Conservation (phyloP, 1,140 invertebrate genomes). For the Drosophila subpulchrella region DNA sequence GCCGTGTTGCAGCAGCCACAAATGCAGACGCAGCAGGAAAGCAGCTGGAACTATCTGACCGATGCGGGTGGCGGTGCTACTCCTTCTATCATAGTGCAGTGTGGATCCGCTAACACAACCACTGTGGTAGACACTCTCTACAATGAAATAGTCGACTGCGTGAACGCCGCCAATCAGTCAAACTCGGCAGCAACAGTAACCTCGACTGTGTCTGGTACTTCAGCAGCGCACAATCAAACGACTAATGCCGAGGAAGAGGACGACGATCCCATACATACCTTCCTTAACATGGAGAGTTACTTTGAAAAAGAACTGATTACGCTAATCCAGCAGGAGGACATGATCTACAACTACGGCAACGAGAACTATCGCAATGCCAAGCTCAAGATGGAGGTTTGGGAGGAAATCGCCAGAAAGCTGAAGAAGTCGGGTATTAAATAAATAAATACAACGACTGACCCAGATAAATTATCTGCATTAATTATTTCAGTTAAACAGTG, state of each 20-base stretch:
- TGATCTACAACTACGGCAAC: slow-evolving; percentile 78
- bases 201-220: slow-evolving; percentile 19
- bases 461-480: neutral
- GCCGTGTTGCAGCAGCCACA: slow-evolving; percentile 50
- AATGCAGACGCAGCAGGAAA: slow-evolving; percentile 49
- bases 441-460: neutral
- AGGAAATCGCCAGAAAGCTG: slow-evolving; percentile 77
- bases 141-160: slow-evolving; percentile 72
- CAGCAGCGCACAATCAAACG: slow-evolving; percentile 22
- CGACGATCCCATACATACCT: slow-evolving; percentile 80
- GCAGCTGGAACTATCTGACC: slow-evolving; percentile 76
- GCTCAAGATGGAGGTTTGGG: slow-evolving; percentile 74
- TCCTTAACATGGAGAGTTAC: slow-evolving; percentile 79
- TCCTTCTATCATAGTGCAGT: slow-evolving; percentile 52
- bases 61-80: slow-evolving; percentile 45
- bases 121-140: slow-evolving; percentile 66
- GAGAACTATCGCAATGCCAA: slow-evolving; percentile 81
- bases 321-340: slow-evolving; percentile 74
- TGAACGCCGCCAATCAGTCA: slow-evolving; percentile 47
- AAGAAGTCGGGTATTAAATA: slow-evolving; percentile 66
- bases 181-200: slow-evolving; percentile 14
- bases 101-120: slow-evolving; percentile 38
- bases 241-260: slow-evolving; percentile 74
- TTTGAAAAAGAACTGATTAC: slow-evolving; percentile 79
- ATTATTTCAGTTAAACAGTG: slow-evolving; percentile 67